Percentiles rank a stretch among this genome's conserved stretches.
Evolutionary conservation across 2,797 vertebrate genomes (phyloP).

Genomic region (Gambusia yucatana): DNA sequence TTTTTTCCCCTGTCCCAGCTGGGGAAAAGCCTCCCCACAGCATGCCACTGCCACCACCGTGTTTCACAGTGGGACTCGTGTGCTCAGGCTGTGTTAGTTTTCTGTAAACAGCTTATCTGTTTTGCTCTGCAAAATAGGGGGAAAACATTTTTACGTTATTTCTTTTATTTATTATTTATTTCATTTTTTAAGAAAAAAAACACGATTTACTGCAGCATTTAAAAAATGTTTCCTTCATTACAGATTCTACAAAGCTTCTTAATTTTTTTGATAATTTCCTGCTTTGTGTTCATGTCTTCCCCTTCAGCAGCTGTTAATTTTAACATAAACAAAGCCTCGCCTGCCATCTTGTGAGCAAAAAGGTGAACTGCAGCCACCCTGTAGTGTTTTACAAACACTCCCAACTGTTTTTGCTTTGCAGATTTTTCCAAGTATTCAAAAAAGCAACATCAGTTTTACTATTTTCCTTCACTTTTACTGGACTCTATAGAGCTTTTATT

Average conservation of each 20-base stretch:
- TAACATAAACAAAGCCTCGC: conserved; percentile 29
- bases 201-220: not conserved
- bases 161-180: not conserved
- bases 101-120: not conserved
- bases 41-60: conserved; percentile 1
- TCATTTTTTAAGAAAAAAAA: not conserved
- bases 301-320: not conserved
- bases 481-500: not conserved
- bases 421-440: not conserved
- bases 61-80: not conserved
- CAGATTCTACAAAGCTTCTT: conserved; percentile 24
- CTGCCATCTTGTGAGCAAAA: conserved; percentile 63
- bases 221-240: not conserved
- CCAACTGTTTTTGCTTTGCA: not conserved
- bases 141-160: not conserved
- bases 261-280: not conserved
- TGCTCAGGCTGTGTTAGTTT: not conserved
- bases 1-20: not conserved
- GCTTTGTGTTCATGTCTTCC: not conserved
- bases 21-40: not conserved
- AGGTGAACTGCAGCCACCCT: conserved; percentile 37
- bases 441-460: not conserved
- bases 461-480: not conserved
- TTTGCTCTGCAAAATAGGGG: not conserved
- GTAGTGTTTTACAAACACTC: too few species aligned